Percentiles rank a stretch among this genome's conserved stretches.
phyloP scores from a whole-genome alignment of 2,797 vertebrate species.

The Antrozous pallidus region DNA sequence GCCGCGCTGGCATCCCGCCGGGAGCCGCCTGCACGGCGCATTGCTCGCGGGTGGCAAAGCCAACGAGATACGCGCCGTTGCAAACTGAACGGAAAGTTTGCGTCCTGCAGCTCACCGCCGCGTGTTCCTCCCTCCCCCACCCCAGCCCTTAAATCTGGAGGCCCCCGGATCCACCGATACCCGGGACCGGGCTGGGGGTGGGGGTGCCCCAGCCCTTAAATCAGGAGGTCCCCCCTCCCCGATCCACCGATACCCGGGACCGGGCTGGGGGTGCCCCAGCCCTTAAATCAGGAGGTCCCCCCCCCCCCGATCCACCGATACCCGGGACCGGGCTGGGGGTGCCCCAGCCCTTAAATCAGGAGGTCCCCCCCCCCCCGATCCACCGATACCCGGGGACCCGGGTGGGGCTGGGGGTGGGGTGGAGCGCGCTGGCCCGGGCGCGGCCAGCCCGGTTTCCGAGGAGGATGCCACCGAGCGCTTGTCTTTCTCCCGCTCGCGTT shows the following conservation, averaged over 20 bases:
- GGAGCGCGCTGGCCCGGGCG: not conserved
- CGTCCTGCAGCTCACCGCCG: not conserved
- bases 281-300: not conserved
- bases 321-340: too few relatives aligned
- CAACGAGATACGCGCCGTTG: not conserved
- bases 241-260: too few relatives aligned
- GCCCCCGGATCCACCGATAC: not conserved
- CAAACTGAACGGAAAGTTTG: slow-evolving; percentile 44
- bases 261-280: too few relatives aligned
- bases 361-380: not conserved
- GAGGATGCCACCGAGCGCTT: not conserved
- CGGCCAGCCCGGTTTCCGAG: not conserved
- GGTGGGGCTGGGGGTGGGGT: not conserved
- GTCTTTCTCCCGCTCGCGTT: not conserved
- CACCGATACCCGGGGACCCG: not conserved
- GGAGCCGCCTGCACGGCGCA: not conserved
- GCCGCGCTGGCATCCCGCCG: not conserved
- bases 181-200: too few relatives aligned
- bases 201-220: not conserved
- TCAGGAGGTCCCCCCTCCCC: not conserved
- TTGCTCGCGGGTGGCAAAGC: not conserved
- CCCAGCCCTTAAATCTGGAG: not conserved
- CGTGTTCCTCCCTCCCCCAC: not conserved
- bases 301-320: not conserved
- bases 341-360: not conserved